These are phyloP conservation scores for Tympanoctomys barrerae DNA, from an alignment of 2,797 vertebrate genomes.

Conservation along the genomic window DNA sequence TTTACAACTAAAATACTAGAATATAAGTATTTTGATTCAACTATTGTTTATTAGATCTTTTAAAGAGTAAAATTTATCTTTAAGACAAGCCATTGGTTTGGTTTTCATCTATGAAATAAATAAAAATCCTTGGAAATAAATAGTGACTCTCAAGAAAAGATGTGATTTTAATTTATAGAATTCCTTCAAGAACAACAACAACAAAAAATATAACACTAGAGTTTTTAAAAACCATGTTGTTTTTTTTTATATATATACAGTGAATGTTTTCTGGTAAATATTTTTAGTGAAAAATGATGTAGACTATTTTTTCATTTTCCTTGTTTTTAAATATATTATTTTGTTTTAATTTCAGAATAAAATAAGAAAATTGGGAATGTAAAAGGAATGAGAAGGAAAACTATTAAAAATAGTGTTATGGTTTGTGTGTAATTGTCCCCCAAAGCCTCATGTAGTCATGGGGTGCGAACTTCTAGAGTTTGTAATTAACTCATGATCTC, in stretches of 20 bases:
- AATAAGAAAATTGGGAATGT: constrained; percentile 47
- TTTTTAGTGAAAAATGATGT: constrained; percentile 47
- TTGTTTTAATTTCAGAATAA: constrained; percentile 56
- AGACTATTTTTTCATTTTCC: constrained; percentile 40
- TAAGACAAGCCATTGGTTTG: background rate
- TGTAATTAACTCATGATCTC: no score
- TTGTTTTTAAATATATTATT: constrained; percentile 63
- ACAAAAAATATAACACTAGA: background rate
- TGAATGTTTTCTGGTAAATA: constrained; percentile 62
- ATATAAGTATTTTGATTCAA: background rate
- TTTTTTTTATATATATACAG: constrained; percentile 64
- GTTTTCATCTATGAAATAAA: constrained; percentile 43
- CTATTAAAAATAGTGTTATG: constrained; percentile 26
- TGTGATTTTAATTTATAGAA: constrained; percentile 70
- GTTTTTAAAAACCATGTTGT: constrained; percentile 28
- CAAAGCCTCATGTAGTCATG: no score
- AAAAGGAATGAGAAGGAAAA: constrained; percentile 56
- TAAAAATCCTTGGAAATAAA: constrained; percentile 44
- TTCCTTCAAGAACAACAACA: background rate
- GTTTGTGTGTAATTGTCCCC: no score
- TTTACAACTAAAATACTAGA: constrained; percentile 4
- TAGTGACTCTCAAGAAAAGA: constrained; percentile 43
- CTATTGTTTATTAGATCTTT: background rate
- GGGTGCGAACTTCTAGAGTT: no score
- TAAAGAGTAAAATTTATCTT: background rate